These are phyloP conservation scores for Osmerus eperlanus DNA, from an alignment of 2,113 vertebrate species.

Conservation along the genomic window DNA sequence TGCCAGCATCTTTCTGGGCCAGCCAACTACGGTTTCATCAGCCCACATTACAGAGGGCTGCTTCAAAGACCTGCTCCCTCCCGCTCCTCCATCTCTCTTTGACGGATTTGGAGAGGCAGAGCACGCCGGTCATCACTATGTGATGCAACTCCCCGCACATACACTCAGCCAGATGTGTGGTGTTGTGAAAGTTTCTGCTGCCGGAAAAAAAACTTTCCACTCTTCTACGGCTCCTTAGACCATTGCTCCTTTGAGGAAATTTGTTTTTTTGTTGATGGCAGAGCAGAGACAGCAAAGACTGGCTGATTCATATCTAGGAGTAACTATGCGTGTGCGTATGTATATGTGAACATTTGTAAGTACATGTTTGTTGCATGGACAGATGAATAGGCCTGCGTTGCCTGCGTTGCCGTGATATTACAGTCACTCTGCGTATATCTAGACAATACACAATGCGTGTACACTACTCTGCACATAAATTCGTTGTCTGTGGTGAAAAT, in stretches of 20 bases:
- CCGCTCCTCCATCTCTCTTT: slow-evolving; percentile 35
- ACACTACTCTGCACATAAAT: no score
- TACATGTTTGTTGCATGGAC: neutral
- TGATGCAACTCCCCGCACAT: slow-evolving; percentile 51
- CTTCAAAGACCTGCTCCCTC: slow-evolving; percentile 44
- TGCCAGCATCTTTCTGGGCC: slow-evolving; percentile 42
- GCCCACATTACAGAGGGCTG: slow-evolving; percentile 35
- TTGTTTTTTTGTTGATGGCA: slow-evolving; percentile 8
- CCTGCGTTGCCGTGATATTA: no score
- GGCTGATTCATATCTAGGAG: neutral
- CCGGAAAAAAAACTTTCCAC: slow-evolving; percentile 45
- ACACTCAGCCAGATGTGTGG: slow-evolving; percentile 48
- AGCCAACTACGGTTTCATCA: slow-evolving; percentile 51
- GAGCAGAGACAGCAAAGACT: neutral
- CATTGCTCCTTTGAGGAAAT: neutral
- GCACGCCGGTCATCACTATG: slow-evolving; percentile 51
- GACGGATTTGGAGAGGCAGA: slow-evolving; percentile 59
- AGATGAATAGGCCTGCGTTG: no score
- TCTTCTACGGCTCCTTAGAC: slow-evolving; percentile 44
- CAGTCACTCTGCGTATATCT: no score
- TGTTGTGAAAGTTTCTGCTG: slow-evolving; percentile 22
- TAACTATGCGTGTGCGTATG: neutral
- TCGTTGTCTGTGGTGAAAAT: no score
- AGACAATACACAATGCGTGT: no score
- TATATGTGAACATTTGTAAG: neutral